phyloP scores from a whole-genome alignment of 92 coral and sea anemone species.

The Anthopleura xanthogrammica region DNA sequence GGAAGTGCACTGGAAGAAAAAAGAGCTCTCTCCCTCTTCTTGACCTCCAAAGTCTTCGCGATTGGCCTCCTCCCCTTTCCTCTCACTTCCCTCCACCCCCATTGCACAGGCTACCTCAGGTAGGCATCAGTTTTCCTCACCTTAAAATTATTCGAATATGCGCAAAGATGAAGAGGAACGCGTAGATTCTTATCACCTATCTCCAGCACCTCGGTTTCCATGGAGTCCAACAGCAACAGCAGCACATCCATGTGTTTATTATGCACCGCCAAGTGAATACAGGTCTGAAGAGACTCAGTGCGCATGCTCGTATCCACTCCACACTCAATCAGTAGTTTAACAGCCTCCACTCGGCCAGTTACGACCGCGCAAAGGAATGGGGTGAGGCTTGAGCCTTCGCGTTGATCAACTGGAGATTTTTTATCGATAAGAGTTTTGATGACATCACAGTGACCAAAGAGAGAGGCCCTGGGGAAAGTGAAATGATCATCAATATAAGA shows the following conservation, averaged over 20 bases:
- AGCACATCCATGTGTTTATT: slow-evolving; percentile 48
- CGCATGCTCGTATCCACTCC: slow-evolving; percentile 61
- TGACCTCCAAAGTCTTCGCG: too few relatives aligned
- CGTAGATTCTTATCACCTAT: slow-evolving; percentile 62
- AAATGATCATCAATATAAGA: not conserved
- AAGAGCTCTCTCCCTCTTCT: too few relatives aligned
- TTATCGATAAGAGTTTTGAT: slow-evolving; percentile 43
- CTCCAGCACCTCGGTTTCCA: slow-evolving; percentile 34
- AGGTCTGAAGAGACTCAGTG: slow-evolving; percentile 56
- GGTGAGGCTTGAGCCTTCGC: slow-evolving; percentile 44
- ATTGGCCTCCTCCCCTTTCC: too few relatives aligned
- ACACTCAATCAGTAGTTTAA: slow-evolving; percentile 44
- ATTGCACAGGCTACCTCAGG: too few relatives aligned
- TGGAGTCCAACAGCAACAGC: slow-evolving; percentile 49
- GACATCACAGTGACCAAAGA: slow-evolving; percentile 44
- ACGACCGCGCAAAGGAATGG: slow-evolving; percentile 59
- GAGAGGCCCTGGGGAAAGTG: slow-evolving; percentile 56
- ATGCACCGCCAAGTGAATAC: slow-evolving; percentile 66
- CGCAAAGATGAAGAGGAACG: slow-evolving; percentile 58
- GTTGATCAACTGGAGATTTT: slow-evolving; percentile 48
- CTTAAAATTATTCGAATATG: slow-evolving; percentile 47
- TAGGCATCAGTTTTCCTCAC: slow-evolving; percentile 17
- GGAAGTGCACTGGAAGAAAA: too few relatives aligned
- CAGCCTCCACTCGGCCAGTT: slow-evolving; percentile 48
- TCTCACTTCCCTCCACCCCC: too few relatives aligned